phyloP scores from a whole-genome alignment of 2,797 vertebrate species.

The Ficedula albicollis region DNA sequence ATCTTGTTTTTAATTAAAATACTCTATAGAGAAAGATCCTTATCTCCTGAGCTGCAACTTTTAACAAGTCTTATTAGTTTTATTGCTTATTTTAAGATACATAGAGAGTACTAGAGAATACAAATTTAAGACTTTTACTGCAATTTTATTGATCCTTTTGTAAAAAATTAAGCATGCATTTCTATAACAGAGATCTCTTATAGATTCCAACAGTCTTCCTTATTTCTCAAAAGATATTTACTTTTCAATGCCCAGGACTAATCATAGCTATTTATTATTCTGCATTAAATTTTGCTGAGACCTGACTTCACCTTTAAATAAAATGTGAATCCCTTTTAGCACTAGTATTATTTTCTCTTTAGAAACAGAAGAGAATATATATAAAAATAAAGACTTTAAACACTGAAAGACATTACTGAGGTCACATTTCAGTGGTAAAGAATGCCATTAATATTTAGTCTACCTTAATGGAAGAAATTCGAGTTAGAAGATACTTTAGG shows the following conservation, averaged over 20 bases:
- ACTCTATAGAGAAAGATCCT: neutral
- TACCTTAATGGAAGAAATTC: constrained; percentile 61
- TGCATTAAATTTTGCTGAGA: neutral
- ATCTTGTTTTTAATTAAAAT: constrained; percentile 54
- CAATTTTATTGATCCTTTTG: neutral
- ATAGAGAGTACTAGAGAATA: neutral
- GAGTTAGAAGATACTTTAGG: constrained; percentile 59
- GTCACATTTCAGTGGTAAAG: constrained; percentile 58
- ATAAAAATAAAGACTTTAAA: constrained; percentile 35
- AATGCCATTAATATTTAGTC: constrained; percentile 67
- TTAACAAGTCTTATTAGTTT: neutral
- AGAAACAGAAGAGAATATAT: neutral
- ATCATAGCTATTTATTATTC: neutral
- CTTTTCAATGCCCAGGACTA: neutral
- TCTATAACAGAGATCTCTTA: neutral
- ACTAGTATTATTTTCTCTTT: neutral
- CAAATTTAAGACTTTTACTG: neutral
- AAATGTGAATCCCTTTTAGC: neutral
- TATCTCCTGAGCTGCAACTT: constrained; percentile 16
- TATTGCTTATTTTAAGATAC: neutral
- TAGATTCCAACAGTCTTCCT: neutral
- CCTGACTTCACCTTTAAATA: neutral
- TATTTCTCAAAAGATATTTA: neutral
- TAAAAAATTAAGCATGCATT: neutral
- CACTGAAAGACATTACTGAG: constrained; percentile 35